These are phyloP conservation scores for Lutraria lutraria DNA, from an alignment of 2,888 invertebrate species.

Conservation along the genomic window DNA sequence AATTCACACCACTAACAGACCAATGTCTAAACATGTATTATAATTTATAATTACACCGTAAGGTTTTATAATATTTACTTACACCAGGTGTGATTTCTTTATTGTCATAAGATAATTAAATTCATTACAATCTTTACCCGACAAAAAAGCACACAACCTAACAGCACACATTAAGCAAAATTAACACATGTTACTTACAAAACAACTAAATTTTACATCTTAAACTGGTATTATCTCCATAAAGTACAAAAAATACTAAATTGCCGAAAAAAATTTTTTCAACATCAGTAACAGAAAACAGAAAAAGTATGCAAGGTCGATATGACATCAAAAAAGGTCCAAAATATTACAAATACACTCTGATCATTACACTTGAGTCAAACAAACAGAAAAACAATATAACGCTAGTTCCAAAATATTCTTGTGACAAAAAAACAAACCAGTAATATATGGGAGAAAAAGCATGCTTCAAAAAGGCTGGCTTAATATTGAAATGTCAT, in stretches of 20 bases:
- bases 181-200: background rate
- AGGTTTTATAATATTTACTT: background rate
- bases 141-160: background rate
- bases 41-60: background rate
- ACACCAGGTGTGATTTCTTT: background rate
- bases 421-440: conserved; percentile 10
- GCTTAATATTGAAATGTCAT: conserved; percentile 27
- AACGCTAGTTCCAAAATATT: background rate
- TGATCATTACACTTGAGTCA: background rate
- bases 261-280: background rate
- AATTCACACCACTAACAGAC: background rate
- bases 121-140: background rate
- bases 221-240: background rate
- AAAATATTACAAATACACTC: background rate
- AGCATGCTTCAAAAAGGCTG: conserved; percentile 30
- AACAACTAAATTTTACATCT: too few relatives aligned
- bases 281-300: background rate
- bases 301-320: background rate
- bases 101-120: background rate
- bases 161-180: background rate
- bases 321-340: background rate
- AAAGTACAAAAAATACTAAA: background rate
- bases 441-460: conserved; percentile 20
- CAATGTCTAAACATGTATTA: background rate
- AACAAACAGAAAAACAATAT: background rate